Evolutionary conservation across 2,797 vertebrate species (phyloP), one percentile per base, ranked within the genome.

Genomic region (Macroramphosus scolopax): DNA sequence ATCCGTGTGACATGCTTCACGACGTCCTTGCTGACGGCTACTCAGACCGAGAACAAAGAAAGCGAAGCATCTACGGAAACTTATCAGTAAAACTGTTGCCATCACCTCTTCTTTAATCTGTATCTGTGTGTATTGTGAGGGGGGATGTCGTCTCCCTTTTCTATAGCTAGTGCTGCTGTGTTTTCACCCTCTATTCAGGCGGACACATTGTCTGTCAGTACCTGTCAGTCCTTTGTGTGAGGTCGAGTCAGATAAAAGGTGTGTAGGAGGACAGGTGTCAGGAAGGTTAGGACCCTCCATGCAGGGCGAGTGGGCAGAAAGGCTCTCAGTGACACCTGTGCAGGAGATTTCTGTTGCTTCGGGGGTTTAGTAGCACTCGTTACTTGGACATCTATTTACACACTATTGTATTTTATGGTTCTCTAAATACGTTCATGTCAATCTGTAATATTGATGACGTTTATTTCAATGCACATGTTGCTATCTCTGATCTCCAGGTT

Each of bases 401-500:
- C n/a, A n/a, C n/a, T n/a, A n/a, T n/a, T n/a, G n/a, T n/a, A n/a
- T n/a, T n/a, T n/a, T n/a, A n/a, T n/a, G n/a, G n/a, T n/a, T n/a
- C n/a, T n/a, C n/a, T n/a, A n/a, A n/a, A n/a, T n/a, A n/a, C n/a
- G n/a, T n/a, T n/a, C n/a, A n/a, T n/a, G n/a, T n/a, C n/a, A n/a
- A n/a, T n/a, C n/a, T n/a, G n/a, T n/a, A n/a, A n/a, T n/a, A n/a
- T n/a, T n/a, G n/a, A n/a, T n/a, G n/a, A n/a, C n/a, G n/a, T 22
- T 22, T 22, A 22, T 22, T 6, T 22, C 20, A 3, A 3, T 22
- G 20, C 20, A 22, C 6, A 22, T 22, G 3, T 22, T 22, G 3
- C 20, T 6, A 22, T 22, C 5, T 42, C 20, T 73, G 26, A 68
- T 47, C 43, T 60, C 24, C 65, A 98, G 95, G 83, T 75, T 98